Evolutionary conservation across 1,140 invertebrate species (phyloP).

Genomic region (Bombus consobrinus): DNA sequence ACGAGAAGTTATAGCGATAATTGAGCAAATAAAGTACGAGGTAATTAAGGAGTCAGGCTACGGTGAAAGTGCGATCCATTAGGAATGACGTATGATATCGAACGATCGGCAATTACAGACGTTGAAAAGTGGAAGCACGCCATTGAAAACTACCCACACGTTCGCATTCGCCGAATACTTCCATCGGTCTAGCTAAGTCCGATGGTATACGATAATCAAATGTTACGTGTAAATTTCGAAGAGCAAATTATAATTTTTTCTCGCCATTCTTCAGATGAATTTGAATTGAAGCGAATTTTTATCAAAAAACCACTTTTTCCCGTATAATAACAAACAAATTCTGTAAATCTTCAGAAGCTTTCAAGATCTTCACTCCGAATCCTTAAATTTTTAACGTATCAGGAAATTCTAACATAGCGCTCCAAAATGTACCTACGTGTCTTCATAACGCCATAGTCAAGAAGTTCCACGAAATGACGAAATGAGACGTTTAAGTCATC

Average conservation of each 20-base stretch:
- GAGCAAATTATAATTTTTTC: neutral
- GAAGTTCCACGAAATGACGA: neutral
- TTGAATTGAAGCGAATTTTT: neutral
- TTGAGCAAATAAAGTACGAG: slow-evolving; percentile 18
- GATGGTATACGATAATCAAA: neutral
- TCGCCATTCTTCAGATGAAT: too few species aligned
- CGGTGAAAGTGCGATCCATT: slow-evolving; percentile 35
- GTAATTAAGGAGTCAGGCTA: slow-evolving; percentile 17
- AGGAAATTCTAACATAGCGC: neutral
- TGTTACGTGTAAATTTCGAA: neutral
- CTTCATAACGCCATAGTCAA: neutral
- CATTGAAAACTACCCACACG: slow-evolving; percentile 33
- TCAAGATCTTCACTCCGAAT: neutral
- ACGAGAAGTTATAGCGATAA: slow-evolving; percentile 7
- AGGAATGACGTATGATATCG: slow-evolving; percentile 19
- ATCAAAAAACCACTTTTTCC: too few species aligned
- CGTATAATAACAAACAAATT: too few species aligned
- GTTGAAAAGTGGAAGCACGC: slow-evolving; percentile 15
- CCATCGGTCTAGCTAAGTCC: neutral
- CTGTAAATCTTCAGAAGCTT: too few species aligned
- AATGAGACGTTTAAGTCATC: neutral
- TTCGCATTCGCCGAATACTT: neutral
- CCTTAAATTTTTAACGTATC: neutral
- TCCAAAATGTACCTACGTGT: neutral
- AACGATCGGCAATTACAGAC: slow-evolving; percentile 16